Base-by-base conservation (phyloP, 1,140 invertebrate species). In the Artemia franciscana region DNA sequence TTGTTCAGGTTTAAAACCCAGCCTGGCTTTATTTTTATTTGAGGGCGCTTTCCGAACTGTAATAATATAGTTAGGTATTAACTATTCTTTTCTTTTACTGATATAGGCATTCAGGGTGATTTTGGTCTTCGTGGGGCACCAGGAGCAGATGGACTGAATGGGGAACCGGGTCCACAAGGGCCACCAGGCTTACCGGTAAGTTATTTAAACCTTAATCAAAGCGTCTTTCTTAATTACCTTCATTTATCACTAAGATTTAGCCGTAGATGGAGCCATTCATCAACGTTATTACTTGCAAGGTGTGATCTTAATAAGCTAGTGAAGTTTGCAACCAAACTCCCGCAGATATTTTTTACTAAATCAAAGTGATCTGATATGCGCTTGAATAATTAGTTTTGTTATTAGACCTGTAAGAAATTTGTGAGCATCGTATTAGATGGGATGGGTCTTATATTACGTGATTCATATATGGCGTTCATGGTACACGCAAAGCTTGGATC, bases 141-240 rank as follows among this genome's bases (percentile, higher is more conserved):
- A 5, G 82, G 82, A 26, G 63, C 73, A n/a, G 72, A 78, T 59
- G 82, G 81, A 28, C 73, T 77, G 59, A 78, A 80, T 65, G 81
- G 82, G 3, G 78, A 79, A 60, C 67, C 77, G 24, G 82, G 82
- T 57, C 79, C 79, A 28, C 79, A 80, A 73, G 81, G 81, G 66
- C 81, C 81, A 28, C 80, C 82, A n/a, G 83, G 83, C 59, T 72
- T 83, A 67, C 83, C 86, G 60, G 81, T 82, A 73, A 75, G 78
- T 70, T 59, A 63, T 18, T 57, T 39, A 26, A 24, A 26, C 26
- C 39, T 24, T 23, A 5, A 60, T 59, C 25, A 24, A 62, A 23
- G 24, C n/a, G n/a, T n/a, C n/a, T n/a, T n/a, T n/a, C n/a, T n/a
- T n/a, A 12, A 64, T 62, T 30, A 12, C 7, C 18, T 23, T 64